Base-by-base conservation (phyloP, 2,797 vertebrate species). In the Peromyscus melanophrys region DNA sequence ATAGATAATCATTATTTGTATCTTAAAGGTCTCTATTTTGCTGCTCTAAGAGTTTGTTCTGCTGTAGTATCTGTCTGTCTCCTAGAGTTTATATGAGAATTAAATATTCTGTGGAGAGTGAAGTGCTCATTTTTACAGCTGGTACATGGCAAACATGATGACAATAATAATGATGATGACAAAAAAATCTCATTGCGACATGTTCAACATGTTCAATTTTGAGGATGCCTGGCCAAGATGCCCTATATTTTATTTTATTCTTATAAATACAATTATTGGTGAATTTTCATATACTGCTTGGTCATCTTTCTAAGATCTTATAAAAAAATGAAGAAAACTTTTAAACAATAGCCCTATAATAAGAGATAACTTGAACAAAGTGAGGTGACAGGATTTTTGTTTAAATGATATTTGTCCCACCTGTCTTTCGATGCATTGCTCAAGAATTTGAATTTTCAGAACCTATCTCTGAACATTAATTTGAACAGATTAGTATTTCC, bases 361-460 rank as follows among this genome's bases (percentile, higher is more conserved):
- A 21, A 69, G 34, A 29, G 37, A 57, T 86, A 23, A 59, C 40
- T 61, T 75, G 16, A 93, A 61, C 34, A 89, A 90, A 89, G 37
- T 59, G 57, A 23, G 5, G 6, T 93, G 25, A 85, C 27, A 92
- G 8, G n/a, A 76, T 43, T 83, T 97, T 86, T 87, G 16, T 77
- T 92, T 61, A 83, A 14, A 46, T 85, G 49, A 76, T 85, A 55
- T 3, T 67, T 91, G 29, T 21, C 21, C 52, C 27, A 77, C 1
- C 21, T 6, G 67, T 80, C 9, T 49, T 31, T 31, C 16, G 4
- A 23, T 87, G 67, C 2, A n/a, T 71, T 65, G 40, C 6, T 71
- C 29, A 55, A 71, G 25, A 29, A 95, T 92, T 83, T 86, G 17
- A 86, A 95, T 96, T 88, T 95, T 57, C 34, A 92, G 34, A 90